Conservation (phyloP, 2,888 invertebrate genomes). For the Mantis religiosa region DNA sequence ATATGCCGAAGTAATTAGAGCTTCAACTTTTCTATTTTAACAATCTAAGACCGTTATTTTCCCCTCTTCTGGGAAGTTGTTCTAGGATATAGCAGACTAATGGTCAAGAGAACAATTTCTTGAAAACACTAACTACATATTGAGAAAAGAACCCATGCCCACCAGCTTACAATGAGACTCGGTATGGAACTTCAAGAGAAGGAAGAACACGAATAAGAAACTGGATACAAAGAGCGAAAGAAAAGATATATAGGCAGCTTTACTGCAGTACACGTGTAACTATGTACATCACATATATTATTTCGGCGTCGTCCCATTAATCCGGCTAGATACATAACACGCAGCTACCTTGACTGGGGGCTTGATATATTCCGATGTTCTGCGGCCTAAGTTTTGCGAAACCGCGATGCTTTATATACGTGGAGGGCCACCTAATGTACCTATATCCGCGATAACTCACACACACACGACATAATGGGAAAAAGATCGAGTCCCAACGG, state of each 20-base stretch:
- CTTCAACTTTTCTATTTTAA: too few species aligned
- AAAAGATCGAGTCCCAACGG: background rate
- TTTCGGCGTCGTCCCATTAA: background rate
- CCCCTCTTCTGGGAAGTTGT: too few species aligned
- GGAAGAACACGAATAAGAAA: background rate
- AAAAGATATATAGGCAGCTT: background rate
- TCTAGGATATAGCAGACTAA: too few species aligned
- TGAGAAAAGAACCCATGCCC: too few species aligned
- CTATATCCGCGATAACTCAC: background rate
- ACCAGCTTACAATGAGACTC: too few species aligned
- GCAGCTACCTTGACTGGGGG: background rate
- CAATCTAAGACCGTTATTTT: too few species aligned
- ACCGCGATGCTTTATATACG: background rate
- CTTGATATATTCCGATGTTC: background rate
- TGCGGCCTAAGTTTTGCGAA: background rate
- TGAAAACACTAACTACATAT: too few species aligned
- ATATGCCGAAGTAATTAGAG: too few species aligned
- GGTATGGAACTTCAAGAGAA: too few species aligned
- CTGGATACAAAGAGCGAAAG: background rate
- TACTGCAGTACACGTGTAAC: background rate
- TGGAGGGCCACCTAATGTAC: background rate
- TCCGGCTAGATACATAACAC: background rate
- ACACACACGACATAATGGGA: background rate
- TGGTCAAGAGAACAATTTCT: too few species aligned
- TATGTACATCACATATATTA: background rate